These are phyloP conservation scores for Aplocera efformata DNA, from an alignment of 2,888 invertebrate species.

Conservation along the genomic window DNA sequence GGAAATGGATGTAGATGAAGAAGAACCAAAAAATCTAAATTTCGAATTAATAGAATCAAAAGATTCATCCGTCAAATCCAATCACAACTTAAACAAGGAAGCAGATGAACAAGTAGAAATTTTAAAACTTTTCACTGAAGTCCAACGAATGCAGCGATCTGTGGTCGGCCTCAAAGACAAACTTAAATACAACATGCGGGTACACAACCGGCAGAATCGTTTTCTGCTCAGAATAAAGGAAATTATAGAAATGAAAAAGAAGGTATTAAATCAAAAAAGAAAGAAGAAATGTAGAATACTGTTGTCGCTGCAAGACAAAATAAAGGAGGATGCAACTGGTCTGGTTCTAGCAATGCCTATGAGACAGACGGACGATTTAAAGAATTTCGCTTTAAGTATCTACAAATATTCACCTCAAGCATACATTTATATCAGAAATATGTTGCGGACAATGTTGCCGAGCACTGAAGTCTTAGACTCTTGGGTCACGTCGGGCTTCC, in stretches of 20 bases:
- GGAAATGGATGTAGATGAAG: constrained; percentile 46
- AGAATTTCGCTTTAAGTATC: constrained; percentile 68
- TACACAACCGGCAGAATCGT: constrained; percentile 59
- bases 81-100: constrained; percentile 27
- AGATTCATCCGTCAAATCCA: constrained; percentile 16
- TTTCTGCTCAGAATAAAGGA: constrained; percentile 54
- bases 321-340: constrained; percentile 66
- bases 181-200: constrained; percentile 57
- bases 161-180: constrained; percentile 58
- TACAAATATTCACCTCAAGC: constrained; percentile 75
- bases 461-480: constrained; percentile 66
- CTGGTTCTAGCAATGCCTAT: constrained; percentile 70
- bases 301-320: constrained; percentile 66
- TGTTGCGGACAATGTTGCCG: constrained; percentile 65
- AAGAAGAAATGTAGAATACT: constrained; percentile 70
- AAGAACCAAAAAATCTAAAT: constrained; percentile 33
- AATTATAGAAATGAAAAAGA: constrained; percentile 61
- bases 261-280: constrained; percentile 57
- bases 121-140: constrained; percentile 64
- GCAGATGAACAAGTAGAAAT: constrained; percentile 37
- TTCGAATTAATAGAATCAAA: constrained; percentile 8
- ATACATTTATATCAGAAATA: constrained; percentile 69
- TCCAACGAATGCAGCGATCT: constrained; percentile 65
- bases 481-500: constrained; percentile 61
- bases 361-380: constrained; percentile 67